Percentiles rank a stretch among this genome's conserved stretches.
These are phyloP conservation scores for Drosophila albomicans DNA, from an alignment of 1,140 invertebrate species.

Conservation along the genomic window DNA sequence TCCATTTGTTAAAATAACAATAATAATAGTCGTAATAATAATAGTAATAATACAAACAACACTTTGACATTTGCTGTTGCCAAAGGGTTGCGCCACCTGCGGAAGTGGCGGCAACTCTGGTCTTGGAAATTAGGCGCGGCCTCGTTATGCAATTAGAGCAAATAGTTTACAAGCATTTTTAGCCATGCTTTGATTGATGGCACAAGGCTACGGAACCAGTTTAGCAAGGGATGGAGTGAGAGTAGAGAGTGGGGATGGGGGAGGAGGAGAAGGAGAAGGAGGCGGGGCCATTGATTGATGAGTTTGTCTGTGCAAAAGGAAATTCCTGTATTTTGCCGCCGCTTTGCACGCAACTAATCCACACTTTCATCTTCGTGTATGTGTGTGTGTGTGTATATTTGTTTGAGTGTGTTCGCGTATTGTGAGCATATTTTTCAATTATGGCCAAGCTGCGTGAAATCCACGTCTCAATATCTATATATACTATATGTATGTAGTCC, in stretches of 20 bases:
- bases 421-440: conserved; percentile 70
- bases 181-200: conserved; percentile 63
- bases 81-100: conserved; percentile 61
- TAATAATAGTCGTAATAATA: conserved; percentile 57
- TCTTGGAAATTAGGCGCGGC: conserved; percentile 52
- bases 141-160: conserved; percentile 62
- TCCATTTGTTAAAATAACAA: conserved; percentile 75
- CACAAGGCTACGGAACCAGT: background rate
- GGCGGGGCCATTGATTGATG: conserved; percentile 59
- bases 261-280: background rate
- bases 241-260: background rate
- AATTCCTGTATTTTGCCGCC: conserved; percentile 26
- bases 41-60: conserved; percentile 61
- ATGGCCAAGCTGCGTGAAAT: conserved; percentile 51
- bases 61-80: conserved; percentile 61
- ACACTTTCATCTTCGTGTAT: conserved; percentile 67
- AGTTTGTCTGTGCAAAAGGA: conserved; percentile 9
- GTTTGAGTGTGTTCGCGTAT: conserved; percentile 3
- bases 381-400: conserved; percentile 6
- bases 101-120: background rate
- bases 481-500: background rate
- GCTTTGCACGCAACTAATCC: conserved; percentile 60
- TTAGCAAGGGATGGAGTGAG: background rate
- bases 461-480: conserved; percentile 20
- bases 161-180: conserved; percentile 55